Percentiles rank a stretch among this genome's conserved stretches.
These are phyloP conservation scores for Trematocara variabile DNA, from an alignment of 2,113 vertebrate genomes.

Conservation along the genomic window DNA sequence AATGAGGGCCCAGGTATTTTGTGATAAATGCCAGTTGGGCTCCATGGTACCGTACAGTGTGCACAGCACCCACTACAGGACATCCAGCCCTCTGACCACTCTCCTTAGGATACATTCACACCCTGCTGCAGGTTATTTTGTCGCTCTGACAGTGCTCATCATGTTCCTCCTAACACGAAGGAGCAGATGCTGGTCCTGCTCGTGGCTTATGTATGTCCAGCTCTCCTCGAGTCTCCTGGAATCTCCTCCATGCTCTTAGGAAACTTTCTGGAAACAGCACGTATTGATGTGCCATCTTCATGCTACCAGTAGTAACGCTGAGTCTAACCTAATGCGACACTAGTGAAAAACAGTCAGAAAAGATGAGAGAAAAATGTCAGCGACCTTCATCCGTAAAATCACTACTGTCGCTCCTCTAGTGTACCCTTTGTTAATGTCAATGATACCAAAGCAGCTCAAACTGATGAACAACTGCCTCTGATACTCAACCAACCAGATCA, in stretches of 20 bases:
- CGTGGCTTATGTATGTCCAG: neutral
- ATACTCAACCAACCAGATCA: neutral
- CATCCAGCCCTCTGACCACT: neutral
- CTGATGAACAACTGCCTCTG: neutral
- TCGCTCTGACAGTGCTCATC: neutral
- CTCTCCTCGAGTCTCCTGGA: neutral
- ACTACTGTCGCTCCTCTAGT: rapidly evolving
- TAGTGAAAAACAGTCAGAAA: neutral
- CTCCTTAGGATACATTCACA: neutral
- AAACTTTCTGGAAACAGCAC: neutral
- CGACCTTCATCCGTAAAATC: neutral
- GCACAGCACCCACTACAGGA: neutral
- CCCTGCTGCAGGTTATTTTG: neutral
- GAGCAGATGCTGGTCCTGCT: neutral
- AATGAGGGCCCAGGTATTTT: neutral
- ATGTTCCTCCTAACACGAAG: neutral
- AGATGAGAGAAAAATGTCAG: neutral
- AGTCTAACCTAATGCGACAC: neutral
- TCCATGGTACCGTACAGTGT: rapidly evolving
- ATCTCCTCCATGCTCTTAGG: neutral
- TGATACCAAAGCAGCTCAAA: rapidly evolving
- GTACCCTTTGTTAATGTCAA: neutral
- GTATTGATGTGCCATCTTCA: neutral
- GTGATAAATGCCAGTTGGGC: neutral
- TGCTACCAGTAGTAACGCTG: neutral